These are phyloP conservation scores for Nematostella vectensis DNA, from an alignment of 92 coral and sea anemone species.

Conservation along the genomic window DNA sequence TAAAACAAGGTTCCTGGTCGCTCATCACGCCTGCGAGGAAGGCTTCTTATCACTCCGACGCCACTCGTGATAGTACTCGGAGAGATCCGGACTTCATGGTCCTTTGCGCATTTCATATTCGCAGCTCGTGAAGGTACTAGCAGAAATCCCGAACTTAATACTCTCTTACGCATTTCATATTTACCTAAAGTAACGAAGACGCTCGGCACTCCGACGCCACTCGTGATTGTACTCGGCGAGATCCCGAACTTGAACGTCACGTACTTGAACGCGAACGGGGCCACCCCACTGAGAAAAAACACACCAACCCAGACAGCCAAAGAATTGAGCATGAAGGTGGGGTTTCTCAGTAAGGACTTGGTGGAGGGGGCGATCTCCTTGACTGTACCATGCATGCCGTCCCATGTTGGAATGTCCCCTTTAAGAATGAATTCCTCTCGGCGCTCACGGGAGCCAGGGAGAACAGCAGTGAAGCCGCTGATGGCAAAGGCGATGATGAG, in stretches of 20 bases:
- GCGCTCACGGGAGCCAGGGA: slow-evolving; percentile 49
- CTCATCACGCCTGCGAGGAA: no score
- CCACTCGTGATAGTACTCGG: slow-evolving; percentile 28
- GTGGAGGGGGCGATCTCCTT: slow-evolving; percentile 57
- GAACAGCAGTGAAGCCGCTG: slow-evolving; percentile 42
- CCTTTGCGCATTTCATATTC: no score
- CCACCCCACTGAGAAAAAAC: slow-evolving; percentile 35
- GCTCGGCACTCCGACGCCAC: slow-evolving; percentile 32
- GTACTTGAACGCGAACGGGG: slow-evolving; percentile 46
- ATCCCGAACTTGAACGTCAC: slow-evolving; percentile 35
- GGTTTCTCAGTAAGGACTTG: slow-evolving; percentile 38
- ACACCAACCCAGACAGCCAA: slow-evolving; percentile 44
- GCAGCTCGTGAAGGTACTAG: no score
- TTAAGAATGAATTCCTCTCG: slow-evolving; percentile 38
- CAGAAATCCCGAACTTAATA: no score
- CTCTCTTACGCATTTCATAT: no score
- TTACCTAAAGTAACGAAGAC: slow-evolving; percentile 22
- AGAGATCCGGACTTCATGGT: no score
- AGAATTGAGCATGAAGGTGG: slow-evolving; percentile 55
- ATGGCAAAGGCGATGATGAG: slow-evolving; percentile 19
- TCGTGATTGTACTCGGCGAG: slow-evolving; percentile 23
- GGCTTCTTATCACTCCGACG: no score
- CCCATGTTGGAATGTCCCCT: slow-evolving; percentile 42
- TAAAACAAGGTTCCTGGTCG: no score
- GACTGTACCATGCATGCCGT: slow-evolving; percentile 27